These are phyloP conservation scores for Junonia oenone DNA, from an alignment of 2,888 invertebrate genomes.

Conservation along the genomic window DNA sequence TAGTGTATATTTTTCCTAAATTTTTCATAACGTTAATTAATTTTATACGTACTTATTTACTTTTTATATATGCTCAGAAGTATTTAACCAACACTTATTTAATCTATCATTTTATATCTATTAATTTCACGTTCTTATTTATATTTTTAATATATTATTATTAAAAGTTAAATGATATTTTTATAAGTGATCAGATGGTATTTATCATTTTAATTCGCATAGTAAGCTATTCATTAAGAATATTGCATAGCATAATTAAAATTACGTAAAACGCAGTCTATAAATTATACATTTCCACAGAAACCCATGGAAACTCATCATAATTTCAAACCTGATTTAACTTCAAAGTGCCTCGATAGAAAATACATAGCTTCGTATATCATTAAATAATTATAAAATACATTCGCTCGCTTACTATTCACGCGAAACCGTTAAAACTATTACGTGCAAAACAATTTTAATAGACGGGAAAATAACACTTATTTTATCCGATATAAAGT, in stretches of 20 bases:
- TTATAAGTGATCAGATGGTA: neutral
- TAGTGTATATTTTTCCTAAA: too few relatives aligned
- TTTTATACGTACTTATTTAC: too few relatives aligned
- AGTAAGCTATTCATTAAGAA: neutral
- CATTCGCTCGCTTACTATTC: constrained; percentile 11
- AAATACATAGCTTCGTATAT: constrained; percentile 5
- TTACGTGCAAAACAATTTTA: neutral
- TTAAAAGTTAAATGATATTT: neutral
- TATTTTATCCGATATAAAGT: neutral
- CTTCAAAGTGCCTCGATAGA: constrained; percentile 2
- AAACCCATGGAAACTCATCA: neutral
- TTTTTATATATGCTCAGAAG: too few relatives aligned
- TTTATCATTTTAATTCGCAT: neutral
- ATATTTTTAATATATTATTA: too few relatives aligned
- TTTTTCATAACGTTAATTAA: too few relatives aligned
- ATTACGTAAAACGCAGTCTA: neutral
- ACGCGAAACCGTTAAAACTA: constrained; percentile 14
- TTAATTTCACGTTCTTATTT: too few relatives aligned
- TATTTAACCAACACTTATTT: too few relatives aligned
- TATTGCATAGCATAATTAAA: neutral
- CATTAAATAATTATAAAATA: constrained; percentile 9
- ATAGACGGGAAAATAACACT: neutral
- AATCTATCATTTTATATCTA: too few relatives aligned
- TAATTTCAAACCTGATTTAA: neutral
- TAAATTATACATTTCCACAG: neutral